Evolutionary conservation across 2,888 invertebrate species (phyloP).

Genomic region (Mythimna loreyi): DNA sequence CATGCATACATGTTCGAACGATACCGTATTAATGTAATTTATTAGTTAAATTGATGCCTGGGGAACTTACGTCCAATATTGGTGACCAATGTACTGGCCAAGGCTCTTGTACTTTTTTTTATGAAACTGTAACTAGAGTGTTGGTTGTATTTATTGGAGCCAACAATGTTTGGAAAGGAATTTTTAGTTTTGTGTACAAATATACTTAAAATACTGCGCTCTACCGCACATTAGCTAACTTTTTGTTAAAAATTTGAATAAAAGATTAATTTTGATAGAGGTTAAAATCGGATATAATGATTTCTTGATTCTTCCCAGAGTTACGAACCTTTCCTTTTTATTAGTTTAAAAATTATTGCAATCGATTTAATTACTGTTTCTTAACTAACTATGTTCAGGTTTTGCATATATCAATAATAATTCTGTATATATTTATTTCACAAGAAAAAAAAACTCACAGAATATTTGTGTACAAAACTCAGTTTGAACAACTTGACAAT

Average conservation of each 20-base stretch:
- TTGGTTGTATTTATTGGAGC: constrained; percentile 16
- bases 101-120: constrained; percentile 16
- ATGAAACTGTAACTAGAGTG: background rate
- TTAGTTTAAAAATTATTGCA: no score
- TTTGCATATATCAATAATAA: no score
- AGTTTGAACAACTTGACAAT: constrained; percentile 38
- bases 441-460: no score
- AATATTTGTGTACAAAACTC: constrained; percentile 35
- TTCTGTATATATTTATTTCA: background rate
- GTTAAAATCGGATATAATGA: background rate
- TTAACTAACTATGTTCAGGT: no score
- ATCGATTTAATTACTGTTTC: no score
- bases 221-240: background rate
- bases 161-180: constrained; percentile 5
- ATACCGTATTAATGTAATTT: constrained; percentile 58
- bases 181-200: constrained; percentile 38
- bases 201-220: background rate
- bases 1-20: constrained; percentile 30
- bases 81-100: constrained; percentile 11
- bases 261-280: background rate
- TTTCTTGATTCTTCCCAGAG: no score
- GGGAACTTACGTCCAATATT: constrained; percentile 16
- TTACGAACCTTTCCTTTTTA: no score
- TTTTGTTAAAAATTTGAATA: no score
- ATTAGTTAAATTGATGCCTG: constrained; percentile 55